Evolutionary conservation across 2,113 vertebrate species (phyloP).

Genomic region (Nothobranchius furzeri): DNA sequence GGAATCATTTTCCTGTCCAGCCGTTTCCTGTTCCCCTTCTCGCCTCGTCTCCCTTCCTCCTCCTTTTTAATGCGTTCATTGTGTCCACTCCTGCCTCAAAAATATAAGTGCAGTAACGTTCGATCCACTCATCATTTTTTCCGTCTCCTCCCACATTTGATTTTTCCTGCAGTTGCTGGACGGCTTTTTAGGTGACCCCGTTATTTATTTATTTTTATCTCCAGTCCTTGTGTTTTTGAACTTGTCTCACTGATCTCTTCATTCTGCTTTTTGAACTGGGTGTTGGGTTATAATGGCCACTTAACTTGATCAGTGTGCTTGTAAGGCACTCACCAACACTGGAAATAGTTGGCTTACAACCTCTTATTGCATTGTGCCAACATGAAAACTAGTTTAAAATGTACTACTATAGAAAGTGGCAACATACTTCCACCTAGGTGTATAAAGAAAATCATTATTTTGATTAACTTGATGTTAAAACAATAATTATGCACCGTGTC

Average conservation of each 20-base stretch:
- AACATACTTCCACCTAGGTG: neutral
- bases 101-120: slow-evolving; percentile 21
- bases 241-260: neutral
- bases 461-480: neutral
- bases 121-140: slow-evolving; percentile 17
- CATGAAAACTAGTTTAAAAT: neutral
- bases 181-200: slow-evolving; percentile 11
- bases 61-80: slow-evolving; percentile 35
- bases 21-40: slow-evolving; percentile 22
- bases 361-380: neutral
- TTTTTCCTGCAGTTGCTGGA: slow-evolving; percentile 3
- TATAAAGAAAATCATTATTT: neutral
- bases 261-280: slow-evolving; percentile 18
- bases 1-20: slow-evolving; percentile 13
- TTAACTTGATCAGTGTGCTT: slow-evolving; percentile 5
- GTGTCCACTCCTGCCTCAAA: slow-evolving; percentile 21
- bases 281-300: slow-evolving; percentile 23
- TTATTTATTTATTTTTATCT: slow-evolving; percentile 11
- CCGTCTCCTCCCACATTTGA: slow-evolving; percentile 24
- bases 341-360: slow-evolving; percentile 41
- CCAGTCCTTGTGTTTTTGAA: slow-evolving; percentile 11
- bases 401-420: neutral
- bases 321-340: slow-evolving; percentile 24
- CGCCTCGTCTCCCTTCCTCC: neutral
- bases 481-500: neutral